phyloP scores from a whole-genome alignment of 53 echinoderm and acorn worm species.

The Actinopyga echinites region DNA sequence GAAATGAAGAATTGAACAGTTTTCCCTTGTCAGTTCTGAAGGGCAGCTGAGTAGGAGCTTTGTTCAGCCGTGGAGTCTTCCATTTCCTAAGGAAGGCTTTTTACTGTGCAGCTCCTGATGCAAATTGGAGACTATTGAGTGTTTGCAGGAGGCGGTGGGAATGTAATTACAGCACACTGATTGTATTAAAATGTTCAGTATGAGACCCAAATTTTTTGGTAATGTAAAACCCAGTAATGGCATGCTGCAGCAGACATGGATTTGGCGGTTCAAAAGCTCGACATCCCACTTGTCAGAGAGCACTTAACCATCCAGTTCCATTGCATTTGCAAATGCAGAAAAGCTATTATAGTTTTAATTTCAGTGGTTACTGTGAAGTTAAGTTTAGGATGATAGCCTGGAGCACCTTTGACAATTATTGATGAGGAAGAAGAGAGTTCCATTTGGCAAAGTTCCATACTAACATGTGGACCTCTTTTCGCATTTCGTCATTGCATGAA shows the following conservation, averaged over 20 bases:
- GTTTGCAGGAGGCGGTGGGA: conserved; percentile 30
- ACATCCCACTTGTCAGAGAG: no score
- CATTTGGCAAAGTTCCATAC: no score
- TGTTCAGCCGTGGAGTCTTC: neutral
- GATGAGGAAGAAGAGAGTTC: no score
- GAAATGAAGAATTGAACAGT: neutral
- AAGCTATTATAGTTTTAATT: no score
- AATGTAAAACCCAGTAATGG: conserved; percentile 6
- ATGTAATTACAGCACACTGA: conserved; percentile 32
- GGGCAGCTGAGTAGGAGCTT: neutral
- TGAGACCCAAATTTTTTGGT: conserved; percentile 17
- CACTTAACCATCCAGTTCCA: no score
- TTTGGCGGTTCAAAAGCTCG: neutral
- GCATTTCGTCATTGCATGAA: no score
- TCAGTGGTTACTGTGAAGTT: no score
- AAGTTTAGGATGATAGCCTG: no score
- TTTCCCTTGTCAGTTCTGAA: conserved; percentile 30
- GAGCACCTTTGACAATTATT: no score
- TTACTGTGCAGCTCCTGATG: conserved; percentile 18
- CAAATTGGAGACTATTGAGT: conserved; percentile 30
- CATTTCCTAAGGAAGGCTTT: neutral
- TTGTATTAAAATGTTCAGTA: conserved; percentile 7
- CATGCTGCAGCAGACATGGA: neutral
- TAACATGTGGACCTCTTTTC: no score
- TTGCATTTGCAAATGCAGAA: no score